Conservation (phyloP, 2,888 invertebrate species). For the Lasioglossum figueresi region DNA sequence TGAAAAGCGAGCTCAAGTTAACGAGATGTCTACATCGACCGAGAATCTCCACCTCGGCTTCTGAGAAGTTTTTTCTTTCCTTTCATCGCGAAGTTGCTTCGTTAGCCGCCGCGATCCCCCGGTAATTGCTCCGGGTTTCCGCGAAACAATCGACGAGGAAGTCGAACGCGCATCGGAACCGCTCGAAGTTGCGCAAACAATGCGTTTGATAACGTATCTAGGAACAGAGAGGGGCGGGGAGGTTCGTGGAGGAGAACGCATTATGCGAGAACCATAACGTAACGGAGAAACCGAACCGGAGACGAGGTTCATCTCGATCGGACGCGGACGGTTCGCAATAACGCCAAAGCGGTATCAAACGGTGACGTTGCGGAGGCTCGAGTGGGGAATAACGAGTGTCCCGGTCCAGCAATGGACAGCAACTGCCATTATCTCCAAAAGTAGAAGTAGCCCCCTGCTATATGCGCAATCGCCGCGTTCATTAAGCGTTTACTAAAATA, state of each 20-base stretch:
- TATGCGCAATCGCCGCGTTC: conserved; percentile 58
- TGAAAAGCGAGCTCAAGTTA: conserved; percentile 19
- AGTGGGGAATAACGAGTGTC: conserved; percentile 68
- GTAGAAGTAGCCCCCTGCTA: conserved; percentile 62
- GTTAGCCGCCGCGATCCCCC: not conserved
- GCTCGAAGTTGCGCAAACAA: conserved; percentile 24
- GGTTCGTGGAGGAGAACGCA: not conserved
- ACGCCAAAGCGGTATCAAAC: conserved; percentile 59
- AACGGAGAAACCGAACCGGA: conserved; percentile 33
- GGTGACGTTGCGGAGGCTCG: conserved; percentile 41
- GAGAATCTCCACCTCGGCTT: not conserved
- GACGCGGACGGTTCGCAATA: conserved; percentile 55
- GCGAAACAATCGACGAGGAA: conserved; percentile 12
- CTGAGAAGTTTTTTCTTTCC: not conserved
- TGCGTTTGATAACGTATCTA: conserved; percentile 40
- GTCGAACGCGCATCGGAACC: conserved; percentile 11
- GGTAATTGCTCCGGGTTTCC: conserved; percentile 17
- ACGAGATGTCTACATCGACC: conserved; percentile 6
- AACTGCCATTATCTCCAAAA: conserved; percentile 74
- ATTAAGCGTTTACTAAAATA: conserved; percentile 68
- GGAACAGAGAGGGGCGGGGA: not conserved
- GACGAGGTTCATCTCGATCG: conserved; percentile 62
- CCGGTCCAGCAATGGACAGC: conserved; percentile 67
- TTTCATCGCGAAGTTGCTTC: not conserved
- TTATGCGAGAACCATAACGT: conserved; percentile 34